A percentile compares a stretch with the other conserved stretches of the same genome.
Conservation (phyloP, 2,797 vertebrate species). For the Lepus oiostolus region DNA sequence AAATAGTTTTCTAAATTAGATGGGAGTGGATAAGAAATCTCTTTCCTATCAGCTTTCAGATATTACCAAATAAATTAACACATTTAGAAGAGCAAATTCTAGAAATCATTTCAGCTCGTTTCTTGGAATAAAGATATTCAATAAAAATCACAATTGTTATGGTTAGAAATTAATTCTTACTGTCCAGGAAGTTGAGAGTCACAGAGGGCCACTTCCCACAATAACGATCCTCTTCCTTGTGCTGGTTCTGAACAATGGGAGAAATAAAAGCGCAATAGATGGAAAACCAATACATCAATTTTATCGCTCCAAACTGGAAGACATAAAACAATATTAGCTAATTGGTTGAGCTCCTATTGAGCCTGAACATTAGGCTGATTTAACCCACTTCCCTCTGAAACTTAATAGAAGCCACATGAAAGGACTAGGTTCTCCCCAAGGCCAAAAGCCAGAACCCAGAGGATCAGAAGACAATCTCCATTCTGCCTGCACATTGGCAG, state of each 20-base stretch:
- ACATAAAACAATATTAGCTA: not conserved
- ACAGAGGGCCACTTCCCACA: not conserved
- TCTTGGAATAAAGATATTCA: slow-evolving; percentile 2
- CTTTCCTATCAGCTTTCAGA: not conserved
- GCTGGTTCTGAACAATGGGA: not conserved
- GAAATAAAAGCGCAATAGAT: not conserved
- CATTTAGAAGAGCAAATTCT: not conserved
- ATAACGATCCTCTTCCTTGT: not conserved
- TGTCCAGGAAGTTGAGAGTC: not conserved
- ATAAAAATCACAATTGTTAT: not conserved
- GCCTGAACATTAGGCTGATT: not conserved
- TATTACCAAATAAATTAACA: slow-evolving; percentile 2
- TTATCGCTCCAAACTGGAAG: not conserved
- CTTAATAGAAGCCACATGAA: not conserved
- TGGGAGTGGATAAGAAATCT: slow-evolving; percentile 1
- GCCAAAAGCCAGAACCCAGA: not conserved
- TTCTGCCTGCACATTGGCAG: not conserved
- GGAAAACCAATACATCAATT: not conserved
- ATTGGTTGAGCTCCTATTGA: not conserved
- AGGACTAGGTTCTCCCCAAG: not conserved
- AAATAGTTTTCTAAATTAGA: not conserved
- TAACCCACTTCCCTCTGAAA: not conserved
- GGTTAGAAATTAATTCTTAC: slow-evolving; percentile 6
- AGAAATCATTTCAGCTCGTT: not conserved
- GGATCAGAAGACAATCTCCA: not conserved